Base-by-base conservation (phyloP, 2,113 vertebrate species). In the Tychaedon coryphoeus region DNA sequence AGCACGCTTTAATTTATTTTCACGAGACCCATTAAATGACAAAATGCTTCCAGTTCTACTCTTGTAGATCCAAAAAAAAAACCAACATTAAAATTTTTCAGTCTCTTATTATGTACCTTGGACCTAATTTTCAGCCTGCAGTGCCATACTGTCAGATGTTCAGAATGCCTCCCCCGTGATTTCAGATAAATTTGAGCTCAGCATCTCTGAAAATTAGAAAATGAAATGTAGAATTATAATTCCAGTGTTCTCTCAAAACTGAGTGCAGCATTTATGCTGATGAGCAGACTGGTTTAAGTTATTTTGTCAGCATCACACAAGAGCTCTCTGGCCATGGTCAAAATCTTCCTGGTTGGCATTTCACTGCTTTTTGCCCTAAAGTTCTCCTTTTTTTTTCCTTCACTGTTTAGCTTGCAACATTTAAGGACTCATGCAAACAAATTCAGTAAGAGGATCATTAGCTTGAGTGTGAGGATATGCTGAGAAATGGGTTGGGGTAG, bases 41-140 rank as follows among this genome's bases (percentile, higher is more conserved):
- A 70, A 26, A 80, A 51, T 16, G 20, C 62, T 95, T 73, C 54
- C 33, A 45, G 0, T 28, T 86, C 13, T 67, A 23, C 38, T 62
- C 22, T 47, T 88, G 16, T 25, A 77, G 42, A 12, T 70, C 51
- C 34, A 69, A 90, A 76, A 76, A 79, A 72, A 5, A 40, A 40
- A 40, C 11, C 10, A 40, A 40, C 9, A 8, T 62, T 36, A 24
- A 66, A 88, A 54, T 19, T 70, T 86, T 92, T 58, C 42, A 74
- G 70, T 88, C 43, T 84, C 34, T 73, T 51, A 40, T 77, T 53
- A 78, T 80, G 4, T 77, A 61, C 5, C 9, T 75, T 81, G 53
- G 83, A 87, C 80, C 86, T 95, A 24, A 64, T 95, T 96, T 84
- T 74, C 31, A 62, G 61, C 48, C 57, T 72, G 36, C n/a, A 70